Evolutionary conservation across 2,113 vertebrate genomes (phyloP), one percentile per base, ranked within the genome.

Genomic region (Ondatra zibethicus): DNA sequence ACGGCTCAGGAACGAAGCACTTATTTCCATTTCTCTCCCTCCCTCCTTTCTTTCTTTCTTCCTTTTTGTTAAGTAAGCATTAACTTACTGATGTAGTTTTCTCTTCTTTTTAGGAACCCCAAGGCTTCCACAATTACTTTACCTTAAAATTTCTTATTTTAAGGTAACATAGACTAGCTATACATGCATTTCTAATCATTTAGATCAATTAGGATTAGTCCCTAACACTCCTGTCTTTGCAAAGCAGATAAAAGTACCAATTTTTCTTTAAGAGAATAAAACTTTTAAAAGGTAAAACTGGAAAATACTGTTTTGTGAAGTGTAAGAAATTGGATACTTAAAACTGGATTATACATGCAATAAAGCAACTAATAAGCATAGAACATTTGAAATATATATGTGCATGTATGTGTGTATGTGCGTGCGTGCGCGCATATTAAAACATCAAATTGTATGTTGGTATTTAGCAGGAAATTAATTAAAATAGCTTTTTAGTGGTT

Each of bases 301-400:
- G 65, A 92, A 96, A 95, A 91, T 14, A 88, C 0, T 25, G 25
- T 52, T 93, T 91, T 68, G 39, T 11, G 39, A 65, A 33, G 81
- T 63, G 92, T 90, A 94, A 94, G 45, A 88, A 95, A 84, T 23
- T 4, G 73, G 5, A 86, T 52, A 63, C 68, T 82, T 75, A 89
- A 73, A 93, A 76, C 50, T 82, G 78, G 65, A 82, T 96, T 70
- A 95, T 58, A 96, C 92, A 93, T 88, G 3, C 33, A 96, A 85
- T 92, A 52, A 90, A 89, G 73, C 93, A 87, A 55, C n/a, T n/a
- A 92, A 33, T 33, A 73, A 92, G 42, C 45, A 52, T 3, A 31
- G 29, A 89, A 19, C 45, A 92, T 65, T 76, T 52, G 65, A 45
- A 82, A 94, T 91, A 55, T 55, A 25, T 89, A 86, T 45, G 68